Percentiles rank a stretch among this genome's conserved stretches.
Evolutionary conservation across 1,140 invertebrate genomes (phyloP).

Genomic region (Lethocerus indicus): DNA sequence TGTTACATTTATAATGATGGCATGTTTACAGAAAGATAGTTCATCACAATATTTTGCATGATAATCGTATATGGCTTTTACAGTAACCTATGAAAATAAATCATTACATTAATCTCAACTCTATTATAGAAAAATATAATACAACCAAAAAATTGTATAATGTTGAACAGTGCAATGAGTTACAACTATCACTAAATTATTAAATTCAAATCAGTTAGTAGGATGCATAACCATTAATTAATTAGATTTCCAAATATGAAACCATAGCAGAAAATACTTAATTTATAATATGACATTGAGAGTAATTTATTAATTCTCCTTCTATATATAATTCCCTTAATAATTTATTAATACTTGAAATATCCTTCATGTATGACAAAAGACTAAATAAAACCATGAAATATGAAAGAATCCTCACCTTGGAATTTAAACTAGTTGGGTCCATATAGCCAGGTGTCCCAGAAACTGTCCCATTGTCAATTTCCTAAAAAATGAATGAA

Average conservation of each 20-base stretch:
- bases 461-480: constrained; percentile 49
- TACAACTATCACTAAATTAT: too few relatives aligned
- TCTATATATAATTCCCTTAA: too few relatives aligned
- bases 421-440: constrained; percentile 50
- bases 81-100: constrained; percentile 47
- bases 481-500: constrained; percentile 20
- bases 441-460: constrained; percentile 80
- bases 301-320: too few relatives aligned
- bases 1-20: constrained; percentile 88
- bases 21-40: constrained; percentile 83
- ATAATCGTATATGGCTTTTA: constrained; percentile 78
- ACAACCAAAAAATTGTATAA: too few relatives aligned
- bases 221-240: too few relatives aligned
- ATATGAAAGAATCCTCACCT: constrained; percentile 27
- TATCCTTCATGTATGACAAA: background rate
- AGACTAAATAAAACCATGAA: background rate
- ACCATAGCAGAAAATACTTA: too few relatives aligned
- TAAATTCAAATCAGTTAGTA: too few relatives aligned
- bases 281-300: too few relatives aligned
- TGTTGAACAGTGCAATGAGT: too few relatives aligned
- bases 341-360: constrained; percentile 1
- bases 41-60: constrained; percentile 75
- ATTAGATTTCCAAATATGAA: too few relatives aligned
- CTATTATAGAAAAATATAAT: too few relatives aligned
- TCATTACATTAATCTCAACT: too few relatives aligned